Evolutionary conservation across 2,113 vertebrate genomes (phyloP), one percentile per base, ranked within the genome.

Genomic region (Brachirus orientalis): DNA sequence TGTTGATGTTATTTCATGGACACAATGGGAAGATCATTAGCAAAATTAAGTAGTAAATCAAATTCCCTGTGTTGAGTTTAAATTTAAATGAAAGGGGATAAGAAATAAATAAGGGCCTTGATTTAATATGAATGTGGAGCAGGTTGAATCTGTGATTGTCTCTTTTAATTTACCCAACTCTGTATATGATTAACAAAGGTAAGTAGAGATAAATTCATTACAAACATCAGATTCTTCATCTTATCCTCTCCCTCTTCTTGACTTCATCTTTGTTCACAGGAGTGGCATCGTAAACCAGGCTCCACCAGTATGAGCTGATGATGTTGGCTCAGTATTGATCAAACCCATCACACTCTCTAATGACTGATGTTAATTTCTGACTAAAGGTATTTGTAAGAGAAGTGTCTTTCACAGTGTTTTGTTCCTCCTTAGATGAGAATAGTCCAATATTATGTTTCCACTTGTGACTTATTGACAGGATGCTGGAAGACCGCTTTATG

Each of bases 401-500:
- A n/a, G n/a, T n/a, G n/a, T n/a, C n/a, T n/a, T n/a, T 70, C 56
- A 69, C 36, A 63, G 3, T 37, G 10, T 70, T 66, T 57, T 58
- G 68, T 73, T 67, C 47, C 62, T 74, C 33, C 68, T 57, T 68
- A 36, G 68, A 69, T n/a, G 17, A 65, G 70, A 85, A 83, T 72
- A 76, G 79, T 69, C 80, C 53, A 75, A 68, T 60, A 69, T 90
- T 88, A 87, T 80, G 72, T 69, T 77, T 64, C 69, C 55, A 43
- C 70, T 82, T 60, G 67, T 69, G 69, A 88, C 55, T 77, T 88
- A 84, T 88, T 83, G 83, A 82, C 84, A 84, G 75, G 36, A 72
- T 67, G 40, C 79, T 83, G n/a, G n/a, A n/a, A n/a, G n/a, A n/a
- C n/a, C n/a, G n/a, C n/a, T n/a, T n/a, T n/a, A 80, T 70, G 68